Base-by-base conservation (phyloP, 2,888 invertebrate species). In the Agriotes lineatus region DNA sequence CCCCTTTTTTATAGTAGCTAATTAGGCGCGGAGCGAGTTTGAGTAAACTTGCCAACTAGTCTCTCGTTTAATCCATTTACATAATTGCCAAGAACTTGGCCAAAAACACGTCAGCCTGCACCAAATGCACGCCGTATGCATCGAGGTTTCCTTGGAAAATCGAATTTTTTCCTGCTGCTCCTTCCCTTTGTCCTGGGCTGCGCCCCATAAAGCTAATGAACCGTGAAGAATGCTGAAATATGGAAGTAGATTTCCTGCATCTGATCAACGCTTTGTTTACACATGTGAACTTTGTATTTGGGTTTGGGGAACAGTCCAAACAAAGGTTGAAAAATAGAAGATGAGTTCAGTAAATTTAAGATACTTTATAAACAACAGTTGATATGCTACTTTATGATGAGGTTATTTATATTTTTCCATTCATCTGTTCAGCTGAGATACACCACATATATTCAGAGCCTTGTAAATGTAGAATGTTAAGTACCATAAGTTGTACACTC, bases 201-300 rank as follows among this genome's bases (percentile, higher is more conserved):
- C n/a, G 30, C 20, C 58, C 42, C 42, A 7, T 20, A 5, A 5
- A 44, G 42, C 30, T 39, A 58, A 58, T 44, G 58, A 58, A 58
- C 58, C 44, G 58, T 25, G 42, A 58, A 58, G 16, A 25, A 30
- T 44, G 58, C 58, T 30, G 58, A 58, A 58, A 52, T 33, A 22
- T 33, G 30, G 35, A 52, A 33, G 33, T 19, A 33, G 33, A 52
- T 52, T n/a, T 33, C 52, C 33, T 33, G 52, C n/a, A 52, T 52
- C 33, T 33, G 33, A 52, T 52, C 52, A 18, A 22, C 18, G 52
- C 14, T 52, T 52, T 52, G 52, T 52, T 52, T 52, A 33, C 52
- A 52, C n/a, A 33, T 25, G 22, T 33, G 25, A 52, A 52, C 48
- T 44, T 30, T 30, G 22, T 48, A 14, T 48, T 48, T 2, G 22